A percentile compares a stretch with the other conserved stretches of the same genome.
Conservation (phyloP, 2,888 invertebrate genomes). For the Steromphala cineraria region DNA sequence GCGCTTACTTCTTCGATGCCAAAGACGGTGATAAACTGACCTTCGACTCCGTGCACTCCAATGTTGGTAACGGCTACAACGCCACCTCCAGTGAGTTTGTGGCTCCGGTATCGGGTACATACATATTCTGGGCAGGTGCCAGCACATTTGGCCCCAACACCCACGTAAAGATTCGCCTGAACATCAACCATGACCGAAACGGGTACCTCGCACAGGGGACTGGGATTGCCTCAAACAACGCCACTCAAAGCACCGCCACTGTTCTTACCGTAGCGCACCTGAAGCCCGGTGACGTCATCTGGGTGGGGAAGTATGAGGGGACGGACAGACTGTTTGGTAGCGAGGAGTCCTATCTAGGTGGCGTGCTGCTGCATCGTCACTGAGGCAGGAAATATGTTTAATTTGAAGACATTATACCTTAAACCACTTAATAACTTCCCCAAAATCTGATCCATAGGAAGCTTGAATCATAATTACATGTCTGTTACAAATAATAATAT, state of each 20-base stretch:
- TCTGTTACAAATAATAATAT: too few species aligned
- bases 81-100: not conserved
- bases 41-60: not conserved
- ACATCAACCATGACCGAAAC: not conserved
- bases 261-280: not conserved
- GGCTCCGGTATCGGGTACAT: not conserved
- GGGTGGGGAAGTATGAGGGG: not conserved
- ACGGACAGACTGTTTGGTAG: not conserved
- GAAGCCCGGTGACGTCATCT: not conserved
- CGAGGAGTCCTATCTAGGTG: not conserved
- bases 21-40: not conserved
- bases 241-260: not conserved
- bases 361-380: not conserved
- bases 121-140: not conserved
- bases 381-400: not conserved
- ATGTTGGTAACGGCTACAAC: not conserved
- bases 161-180: not conserved
- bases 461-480: too few species aligned
- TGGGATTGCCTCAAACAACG: not conserved
- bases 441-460: too few species aligned
- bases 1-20: not conserved
- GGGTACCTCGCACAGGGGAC: not conserved
- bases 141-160: not conserved
- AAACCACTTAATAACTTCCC: too few species aligned
- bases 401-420: too few species aligned